Conservation (phyloP, 2,113 vertebrate species). For the Columbina picui region DNA sequence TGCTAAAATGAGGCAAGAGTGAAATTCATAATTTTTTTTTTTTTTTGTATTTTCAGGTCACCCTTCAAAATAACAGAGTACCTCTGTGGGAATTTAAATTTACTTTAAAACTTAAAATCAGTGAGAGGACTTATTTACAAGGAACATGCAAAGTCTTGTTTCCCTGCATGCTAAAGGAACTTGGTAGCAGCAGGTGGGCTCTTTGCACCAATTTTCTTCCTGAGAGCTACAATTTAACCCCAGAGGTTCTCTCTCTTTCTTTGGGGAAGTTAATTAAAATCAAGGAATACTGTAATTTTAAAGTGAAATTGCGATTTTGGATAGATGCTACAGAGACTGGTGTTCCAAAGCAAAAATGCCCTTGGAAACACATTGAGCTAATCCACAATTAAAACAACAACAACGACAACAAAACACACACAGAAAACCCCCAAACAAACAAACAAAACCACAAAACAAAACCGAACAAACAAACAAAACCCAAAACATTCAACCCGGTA, state of each 20-base stretch:
- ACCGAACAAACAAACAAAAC: too few species aligned
- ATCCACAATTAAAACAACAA: not conserved
- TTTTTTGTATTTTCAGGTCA: not conserved
- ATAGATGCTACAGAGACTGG: not conserved
- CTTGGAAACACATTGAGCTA: not conserved
- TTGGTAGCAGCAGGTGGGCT: not conserved
- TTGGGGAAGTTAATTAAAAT: not conserved
- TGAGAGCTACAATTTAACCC: not conserved
- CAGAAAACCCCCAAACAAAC: too few species aligned
- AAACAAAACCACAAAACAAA: too few species aligned
- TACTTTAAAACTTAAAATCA: not conserved
- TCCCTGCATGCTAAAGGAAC: not conserved
- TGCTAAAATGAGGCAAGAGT: not conserved
- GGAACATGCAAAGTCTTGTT: not conserved
- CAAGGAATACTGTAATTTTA: not conserved
- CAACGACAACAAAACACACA: too few species aligned
- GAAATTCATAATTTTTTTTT: not conserved
- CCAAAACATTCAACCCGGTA: not conserved
- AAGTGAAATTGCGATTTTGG: not conserved
- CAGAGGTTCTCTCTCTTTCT: not conserved
- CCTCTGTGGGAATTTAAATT: not conserved
- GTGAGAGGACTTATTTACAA: not conserved
- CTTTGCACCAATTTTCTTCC: not conserved
- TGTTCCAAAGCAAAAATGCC: not conserved
- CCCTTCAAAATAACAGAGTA: not conserved